Evolutionary conservation across 2,797 vertebrate genomes (phyloP).

Genomic region (Sebastiscus tertius): DNA sequence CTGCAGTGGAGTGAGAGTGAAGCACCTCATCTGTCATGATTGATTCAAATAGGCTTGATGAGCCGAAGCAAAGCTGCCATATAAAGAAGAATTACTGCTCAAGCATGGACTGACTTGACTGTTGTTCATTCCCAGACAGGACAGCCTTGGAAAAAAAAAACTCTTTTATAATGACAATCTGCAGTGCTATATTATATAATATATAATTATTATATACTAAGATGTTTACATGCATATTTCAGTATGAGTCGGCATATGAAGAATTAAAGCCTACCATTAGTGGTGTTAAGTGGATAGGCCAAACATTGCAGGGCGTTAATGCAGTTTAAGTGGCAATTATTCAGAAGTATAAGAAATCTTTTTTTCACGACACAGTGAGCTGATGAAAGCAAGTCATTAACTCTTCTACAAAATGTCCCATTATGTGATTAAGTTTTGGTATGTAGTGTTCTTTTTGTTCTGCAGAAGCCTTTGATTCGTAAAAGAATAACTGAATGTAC

Average conservation of each 20-base stretch:
- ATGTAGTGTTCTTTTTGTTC: background rate
- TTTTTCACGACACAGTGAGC: background rate
- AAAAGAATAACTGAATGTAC: background rate
- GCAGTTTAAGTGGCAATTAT: slow-evolving; percentile 9
- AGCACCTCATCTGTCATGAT: slow-evolving; percentile 29
- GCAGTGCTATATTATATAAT: background rate
- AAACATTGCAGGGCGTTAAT: slow-evolving; percentile 10
- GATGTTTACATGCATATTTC: background rate
- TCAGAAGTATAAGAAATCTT: background rate
- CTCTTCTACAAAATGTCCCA: background rate
- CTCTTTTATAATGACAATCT: background rate
- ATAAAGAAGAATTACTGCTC: background rate
- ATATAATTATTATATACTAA: background rate
- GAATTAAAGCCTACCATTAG: slow-evolving; percentile 15
- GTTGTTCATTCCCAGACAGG: background rate
- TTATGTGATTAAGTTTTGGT: background rate
- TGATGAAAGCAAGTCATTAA: background rate
- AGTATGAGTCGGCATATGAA: background rate
- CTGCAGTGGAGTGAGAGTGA: background rate
- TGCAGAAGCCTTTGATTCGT: background rate
- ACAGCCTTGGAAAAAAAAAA: background rate
- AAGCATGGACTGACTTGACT: background rate
- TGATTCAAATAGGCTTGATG: slow-evolving; percentile 43
- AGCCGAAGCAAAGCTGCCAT: slow-evolving; percentile 22
- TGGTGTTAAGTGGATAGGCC: background rate